Evolutionary conservation across 2,888 invertebrate species (phyloP).

Genomic region (Tiliacea aurago): DNA sequence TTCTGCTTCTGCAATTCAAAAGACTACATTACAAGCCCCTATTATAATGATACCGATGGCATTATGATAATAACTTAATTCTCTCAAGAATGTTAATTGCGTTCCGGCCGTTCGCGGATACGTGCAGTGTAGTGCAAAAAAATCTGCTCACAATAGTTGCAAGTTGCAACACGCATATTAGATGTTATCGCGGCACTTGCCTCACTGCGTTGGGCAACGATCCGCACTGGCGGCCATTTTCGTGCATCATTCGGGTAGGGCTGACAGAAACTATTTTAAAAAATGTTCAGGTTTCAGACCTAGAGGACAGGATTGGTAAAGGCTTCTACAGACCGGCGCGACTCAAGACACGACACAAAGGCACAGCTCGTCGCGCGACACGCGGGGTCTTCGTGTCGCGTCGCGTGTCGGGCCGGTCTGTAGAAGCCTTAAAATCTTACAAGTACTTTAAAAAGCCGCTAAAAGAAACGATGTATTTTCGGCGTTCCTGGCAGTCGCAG

Average conservation of each 20-base stretch:
- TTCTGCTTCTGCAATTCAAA: neutral
- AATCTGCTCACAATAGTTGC: slow-evolving; percentile 63
- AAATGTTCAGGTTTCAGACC: neutral
- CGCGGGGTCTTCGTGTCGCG: no score
- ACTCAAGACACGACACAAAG: no score
- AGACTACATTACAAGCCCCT: neutral
- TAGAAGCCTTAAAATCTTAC: no score
- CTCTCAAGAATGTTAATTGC: slow-evolving; percentile 45
- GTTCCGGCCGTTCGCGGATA: slow-evolving; percentile 51
- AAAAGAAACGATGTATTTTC: no score
- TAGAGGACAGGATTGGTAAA: neutral
- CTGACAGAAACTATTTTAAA: slow-evolving; percentile 29
- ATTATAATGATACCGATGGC: neutral
- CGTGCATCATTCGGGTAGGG: slow-evolving; percentile 57
- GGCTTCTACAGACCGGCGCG: no score
- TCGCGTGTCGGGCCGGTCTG: no score
- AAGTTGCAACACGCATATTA: slow-evolving; percentile 67
- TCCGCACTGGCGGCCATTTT: slow-evolving; percentile 58
- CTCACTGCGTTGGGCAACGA: slow-evolving; percentile 65
- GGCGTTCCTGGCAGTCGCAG: neutral
- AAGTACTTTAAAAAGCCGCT: neutral
- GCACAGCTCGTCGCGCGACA: no score
- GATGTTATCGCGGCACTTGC: slow-evolving; percentile 67
- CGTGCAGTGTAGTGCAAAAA: slow-evolving; percentile 60
- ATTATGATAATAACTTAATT: slow-evolving; percentile 8